These are phyloP conservation scores for Anneissia japonica DNA, from an alignment of 35 echinoderm and acorn worm genomes.

Conservation along the genomic window DNA sequence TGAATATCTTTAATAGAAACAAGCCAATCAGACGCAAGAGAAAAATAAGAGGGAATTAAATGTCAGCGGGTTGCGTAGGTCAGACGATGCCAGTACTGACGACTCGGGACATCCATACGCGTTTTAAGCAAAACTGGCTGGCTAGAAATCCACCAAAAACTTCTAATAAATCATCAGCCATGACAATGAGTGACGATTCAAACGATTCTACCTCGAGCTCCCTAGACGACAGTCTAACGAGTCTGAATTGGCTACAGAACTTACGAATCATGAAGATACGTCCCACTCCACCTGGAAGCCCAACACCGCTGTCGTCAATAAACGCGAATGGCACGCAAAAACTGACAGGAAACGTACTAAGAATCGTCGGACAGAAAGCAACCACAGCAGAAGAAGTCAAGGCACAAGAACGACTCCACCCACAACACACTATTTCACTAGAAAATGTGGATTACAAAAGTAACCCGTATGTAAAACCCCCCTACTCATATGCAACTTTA, in stretches of 20 bases:
- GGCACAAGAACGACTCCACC: constrained; percentile 26
- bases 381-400: background rate
- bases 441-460: constrained; percentile 85
- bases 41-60: constrained; percentile 26
- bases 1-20: background rate
- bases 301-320: constrained; percentile 54
- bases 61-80: constrained; percentile 6
- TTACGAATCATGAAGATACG: constrained; percentile 81
- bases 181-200: constrained; percentile 9
- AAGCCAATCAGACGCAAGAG: background rate
- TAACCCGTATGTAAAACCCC: constrained; percentile 77
- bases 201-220: constrained; percentile 26
- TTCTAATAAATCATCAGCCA: background rate
- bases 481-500: constrained; percentile 87
- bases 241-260: constrained; percentile 95
- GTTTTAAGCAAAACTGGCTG: constrained; percentile 85
- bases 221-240: constrained; percentile 94
- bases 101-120: constrained; percentile 46
- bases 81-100: constrained; percentile 63
- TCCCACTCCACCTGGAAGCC: constrained; percentile 85
- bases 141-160: constrained; percentile 27
- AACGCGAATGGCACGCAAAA: constrained; percentile 1
- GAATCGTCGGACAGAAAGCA: background rate
- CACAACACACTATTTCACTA: background rate
- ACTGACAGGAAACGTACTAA: background rate